These are phyloP conservation scores for Archocentrus centrarchus DNA, from an alignment of 2,113 vertebrate genomes.

Conservation along the genomic window DNA sequence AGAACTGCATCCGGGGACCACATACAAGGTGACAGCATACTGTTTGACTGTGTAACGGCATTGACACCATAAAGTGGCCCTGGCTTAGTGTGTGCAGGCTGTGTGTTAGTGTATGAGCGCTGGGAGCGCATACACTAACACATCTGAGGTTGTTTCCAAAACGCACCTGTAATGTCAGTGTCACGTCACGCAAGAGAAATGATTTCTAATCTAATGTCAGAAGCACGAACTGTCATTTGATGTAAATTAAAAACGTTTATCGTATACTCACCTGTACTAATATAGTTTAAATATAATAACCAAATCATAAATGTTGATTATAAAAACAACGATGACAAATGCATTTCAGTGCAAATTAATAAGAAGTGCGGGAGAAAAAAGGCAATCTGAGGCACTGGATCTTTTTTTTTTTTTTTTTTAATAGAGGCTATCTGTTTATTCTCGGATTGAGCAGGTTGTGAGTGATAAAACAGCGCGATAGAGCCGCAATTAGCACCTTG, in stretches of 20 bases:
- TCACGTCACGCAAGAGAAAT: constrained; percentile 26
- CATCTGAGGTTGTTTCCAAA: constrained; percentile 37
- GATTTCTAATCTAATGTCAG: not conserved
- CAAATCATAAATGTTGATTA: not conserved
- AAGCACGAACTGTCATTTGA: not conserved
- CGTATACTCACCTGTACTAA: not conserved
- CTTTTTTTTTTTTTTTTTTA: not conserved
- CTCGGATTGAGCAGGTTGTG: constrained; percentile 28
- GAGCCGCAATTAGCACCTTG: constrained; percentile 74
- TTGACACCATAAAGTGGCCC: constrained; percentile 49
- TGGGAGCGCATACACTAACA: not conserved
- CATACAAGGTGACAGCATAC: not conserved
- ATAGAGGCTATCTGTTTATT: constrained; percentile 21
- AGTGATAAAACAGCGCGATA: constrained; percentile 65
- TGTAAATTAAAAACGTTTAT: not conserved
- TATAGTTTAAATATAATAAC: not conserved
- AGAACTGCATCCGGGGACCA: constrained; percentile 27
- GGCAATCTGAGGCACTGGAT: not conserved
- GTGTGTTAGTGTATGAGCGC: constrained; percentile 27
- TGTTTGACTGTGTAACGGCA: constrained; percentile 26
- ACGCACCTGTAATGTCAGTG: constrained; percentile 49
- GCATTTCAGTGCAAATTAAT: not conserved
- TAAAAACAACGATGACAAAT: not conserved
- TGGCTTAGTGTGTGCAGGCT: constrained; percentile 21
- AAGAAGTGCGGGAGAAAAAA: not conserved